These are phyloP conservation scores for Embiotoca jacksoni DNA, from an alignment of 2,113 vertebrate species.

Conservation along the genomic window DNA sequence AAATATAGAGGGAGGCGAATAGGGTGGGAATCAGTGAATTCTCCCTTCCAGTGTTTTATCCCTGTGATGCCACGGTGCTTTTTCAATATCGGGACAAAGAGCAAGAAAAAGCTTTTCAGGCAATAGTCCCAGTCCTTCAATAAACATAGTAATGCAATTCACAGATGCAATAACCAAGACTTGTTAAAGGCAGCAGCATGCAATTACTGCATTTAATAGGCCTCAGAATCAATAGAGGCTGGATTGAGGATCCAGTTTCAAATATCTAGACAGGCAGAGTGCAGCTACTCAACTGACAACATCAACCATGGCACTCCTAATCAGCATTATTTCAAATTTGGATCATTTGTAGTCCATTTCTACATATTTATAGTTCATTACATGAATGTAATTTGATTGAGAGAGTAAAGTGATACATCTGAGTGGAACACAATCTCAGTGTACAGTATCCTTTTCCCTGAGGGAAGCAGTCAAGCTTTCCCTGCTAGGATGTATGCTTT, in stretches of 20 bases:
- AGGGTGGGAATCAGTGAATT: conserved; percentile 28
- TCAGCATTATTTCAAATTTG: conserved; percentile 80
- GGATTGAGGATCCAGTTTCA: conserved; percentile 76
- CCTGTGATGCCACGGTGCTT: conserved; percentile 23
- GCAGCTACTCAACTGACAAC: conserved; percentile 82
- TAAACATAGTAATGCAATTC: conserved; percentile 83
- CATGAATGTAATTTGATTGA: conserved; percentile 80
- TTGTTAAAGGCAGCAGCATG: conserved; percentile 84
- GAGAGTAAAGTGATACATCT: conserved; percentile 78
- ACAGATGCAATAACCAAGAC: conserved; percentile 83
- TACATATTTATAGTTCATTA: conserved; percentile 85
- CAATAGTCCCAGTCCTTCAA: conserved; percentile 79
- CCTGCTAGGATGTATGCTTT: conserved; percentile 72
- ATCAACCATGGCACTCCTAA: conserved; percentile 72
- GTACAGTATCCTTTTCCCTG: conserved; percentile 76
- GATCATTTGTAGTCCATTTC: conserved; percentile 84
- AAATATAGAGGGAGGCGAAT: conserved; percentile 23
- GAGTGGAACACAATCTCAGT: conserved; percentile 77
- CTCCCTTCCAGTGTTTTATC: conserved; percentile 27
- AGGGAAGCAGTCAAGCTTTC: conserved; percentile 73
- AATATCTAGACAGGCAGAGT: conserved; percentile 78
- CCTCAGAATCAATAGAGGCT: conserved; percentile 80
- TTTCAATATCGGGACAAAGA: conserved; percentile 64
- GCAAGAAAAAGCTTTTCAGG: conserved; percentile 76
- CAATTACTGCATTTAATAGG: conserved; percentile 83